Conservation (phyloP, 2,797 vertebrate genomes). For the Acomys russatus region DNA sequence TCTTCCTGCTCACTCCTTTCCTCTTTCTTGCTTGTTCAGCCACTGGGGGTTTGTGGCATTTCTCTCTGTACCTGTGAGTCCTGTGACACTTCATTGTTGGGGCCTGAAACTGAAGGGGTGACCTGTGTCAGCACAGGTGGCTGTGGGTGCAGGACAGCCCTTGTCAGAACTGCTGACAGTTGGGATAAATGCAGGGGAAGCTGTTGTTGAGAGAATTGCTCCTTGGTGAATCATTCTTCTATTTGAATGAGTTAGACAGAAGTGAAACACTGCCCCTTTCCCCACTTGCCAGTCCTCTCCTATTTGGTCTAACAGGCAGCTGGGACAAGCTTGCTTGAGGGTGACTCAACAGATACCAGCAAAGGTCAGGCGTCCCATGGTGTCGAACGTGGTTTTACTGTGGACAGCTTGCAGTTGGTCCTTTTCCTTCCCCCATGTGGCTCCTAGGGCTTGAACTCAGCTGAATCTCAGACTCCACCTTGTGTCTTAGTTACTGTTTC, state of each 20-base stretch:
- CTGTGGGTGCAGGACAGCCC: too few relatives aligned
- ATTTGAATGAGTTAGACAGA: constrained; percentile 6
- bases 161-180: not conserved
- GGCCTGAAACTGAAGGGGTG: not conserved
- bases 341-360: not conserved
- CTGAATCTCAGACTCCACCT: not conserved
- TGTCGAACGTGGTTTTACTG: constrained; percentile 64
- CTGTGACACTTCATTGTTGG: not conserved
- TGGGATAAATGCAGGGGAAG: not conserved
- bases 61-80: not conserved
- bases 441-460: not conserved
- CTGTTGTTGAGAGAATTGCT: not conserved
- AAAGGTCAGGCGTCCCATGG: constrained; percentile 36
- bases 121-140: not conserved
- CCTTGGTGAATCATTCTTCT: not conserved
- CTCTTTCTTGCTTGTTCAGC: constrained; percentile 13
- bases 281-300: not conserved
- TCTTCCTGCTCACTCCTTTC: accelerated
- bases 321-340: not conserved
- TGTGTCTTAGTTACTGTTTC: not conserved
- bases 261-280: not conserved
- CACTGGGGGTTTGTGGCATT: not conserved
- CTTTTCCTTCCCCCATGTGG: too few relatives aligned
- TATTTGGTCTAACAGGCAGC: constrained; percentile 21
- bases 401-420: not conserved